Conservation (phyloP, 2,113 vertebrate genomes). For the Montifringilla adamsi region DNA sequence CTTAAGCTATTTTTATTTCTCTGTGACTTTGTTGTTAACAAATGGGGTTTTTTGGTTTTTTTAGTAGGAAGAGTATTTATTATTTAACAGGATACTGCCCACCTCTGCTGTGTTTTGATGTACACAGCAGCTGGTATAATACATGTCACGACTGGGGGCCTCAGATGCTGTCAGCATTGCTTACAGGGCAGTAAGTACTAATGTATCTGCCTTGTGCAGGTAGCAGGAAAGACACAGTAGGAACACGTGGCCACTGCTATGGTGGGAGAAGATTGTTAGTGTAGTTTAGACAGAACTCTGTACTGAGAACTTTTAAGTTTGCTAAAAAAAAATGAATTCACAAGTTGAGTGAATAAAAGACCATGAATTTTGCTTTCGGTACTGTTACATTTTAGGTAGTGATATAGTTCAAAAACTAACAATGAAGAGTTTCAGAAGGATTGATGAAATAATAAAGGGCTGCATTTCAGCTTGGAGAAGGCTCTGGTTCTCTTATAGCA, state of each 20-base stretch:
- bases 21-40: not conserved
- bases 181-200: not conserved
- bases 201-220: not conserved
- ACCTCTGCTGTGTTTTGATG: not conserved
- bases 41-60: not conserved
- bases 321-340: not conserved
- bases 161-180: not conserved
- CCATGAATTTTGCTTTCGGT: not conserved
- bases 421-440: not conserved
- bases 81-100: not conserved
- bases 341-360: not conserved
- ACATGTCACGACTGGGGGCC: rapidly evolving
- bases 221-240: not conserved
- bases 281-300: not conserved
- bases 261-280: not conserved
- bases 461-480: not conserved
- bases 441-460: not conserved
- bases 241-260: not conserved
- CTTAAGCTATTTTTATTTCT: not conserved
- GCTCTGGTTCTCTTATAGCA: not conserved
- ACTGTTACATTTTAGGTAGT: not conserved
- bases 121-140: not conserved
- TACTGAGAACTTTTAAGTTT: not conserved
- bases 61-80: not conserved
- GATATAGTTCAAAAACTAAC: not conserved